Percentiles rank a stretch among this genome's conserved stretches.
Conservation (phyloP, 35 echinoderm and acorn worm genomes). For the Anneissia japonica region DNA sequence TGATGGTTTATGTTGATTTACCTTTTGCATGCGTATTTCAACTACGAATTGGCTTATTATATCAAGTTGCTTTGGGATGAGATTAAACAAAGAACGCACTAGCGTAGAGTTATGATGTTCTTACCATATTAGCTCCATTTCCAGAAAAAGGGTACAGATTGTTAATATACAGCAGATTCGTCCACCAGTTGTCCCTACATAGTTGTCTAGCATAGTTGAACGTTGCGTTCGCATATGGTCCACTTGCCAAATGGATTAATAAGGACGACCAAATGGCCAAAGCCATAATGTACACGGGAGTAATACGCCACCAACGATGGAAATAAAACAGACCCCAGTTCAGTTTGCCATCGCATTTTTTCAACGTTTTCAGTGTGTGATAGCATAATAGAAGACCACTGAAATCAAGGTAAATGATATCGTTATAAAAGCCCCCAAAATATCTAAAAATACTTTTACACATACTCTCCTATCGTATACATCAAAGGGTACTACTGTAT, state of each 20-base stretch:
- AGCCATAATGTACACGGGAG: constrained; percentile 40
- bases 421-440: no score
- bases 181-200: constrained; percentile 39
- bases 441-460: no score
- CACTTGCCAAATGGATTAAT: constrained; percentile 1
- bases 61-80: no score
- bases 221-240: not conserved
- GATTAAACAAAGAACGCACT: no score
- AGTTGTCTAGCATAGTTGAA: not conserved
- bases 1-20: no score
- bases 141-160: constrained; percentile 33
- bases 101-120: no score
- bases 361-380: constrained; percentile 38
- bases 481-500: no score
- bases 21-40: no score
- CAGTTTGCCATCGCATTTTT: constrained; percentile 27
- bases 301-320: constrained; percentile 49
- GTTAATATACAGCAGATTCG: constrained; percentile 34
- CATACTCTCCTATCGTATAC: no score
- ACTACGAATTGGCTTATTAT: no score
- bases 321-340: constrained; percentile 57
- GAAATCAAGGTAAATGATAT: not conserved
- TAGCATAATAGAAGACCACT: constrained; percentile 52
- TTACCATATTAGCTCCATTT: not conserved
- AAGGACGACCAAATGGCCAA: constrained; percentile 28